Conservation (phyloP, 2,797 vertebrate genomes). For the Antrozous pallidus region DNA sequence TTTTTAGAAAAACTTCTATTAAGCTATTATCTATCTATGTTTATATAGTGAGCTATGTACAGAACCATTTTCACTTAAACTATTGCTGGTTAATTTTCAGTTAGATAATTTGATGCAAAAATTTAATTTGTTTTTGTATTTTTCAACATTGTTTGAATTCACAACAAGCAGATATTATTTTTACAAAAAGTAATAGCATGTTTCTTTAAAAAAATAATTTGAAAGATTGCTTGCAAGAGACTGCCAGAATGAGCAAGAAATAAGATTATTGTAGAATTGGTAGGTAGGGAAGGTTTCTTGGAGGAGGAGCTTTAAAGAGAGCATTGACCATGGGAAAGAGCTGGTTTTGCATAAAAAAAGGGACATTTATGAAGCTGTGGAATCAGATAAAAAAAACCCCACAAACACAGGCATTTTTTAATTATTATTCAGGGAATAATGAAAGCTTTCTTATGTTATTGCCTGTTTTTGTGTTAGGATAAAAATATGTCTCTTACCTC, state of each 20-base stretch:
- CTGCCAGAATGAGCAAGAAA: not conserved
- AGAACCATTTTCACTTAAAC: not conserved
- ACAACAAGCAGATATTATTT: not conserved
- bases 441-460: not conserved
- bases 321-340: not conserved
- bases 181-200: not conserved
- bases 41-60: not conserved
- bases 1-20: not conserved
- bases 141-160: conserved; percentile 26
- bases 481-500: not conserved
- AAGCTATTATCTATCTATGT: not conserved
- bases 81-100: not conserved
- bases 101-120: not conserved
- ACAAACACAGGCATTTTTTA: not conserved
- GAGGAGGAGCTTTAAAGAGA: not conserved
- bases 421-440: not conserved
- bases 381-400: not conserved
- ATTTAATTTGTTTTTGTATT: not conserved
- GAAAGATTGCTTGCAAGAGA: not conserved
- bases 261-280: not conserved
- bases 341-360: not conserved
- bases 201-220: not conserved
- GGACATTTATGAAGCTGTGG: not conserved
- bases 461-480: not conserved
- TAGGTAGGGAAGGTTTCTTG: not conserved